Base-by-base conservation (phyloP, 2,888 invertebrate genomes). In the Chaetogeoica ovagalla region DNA sequence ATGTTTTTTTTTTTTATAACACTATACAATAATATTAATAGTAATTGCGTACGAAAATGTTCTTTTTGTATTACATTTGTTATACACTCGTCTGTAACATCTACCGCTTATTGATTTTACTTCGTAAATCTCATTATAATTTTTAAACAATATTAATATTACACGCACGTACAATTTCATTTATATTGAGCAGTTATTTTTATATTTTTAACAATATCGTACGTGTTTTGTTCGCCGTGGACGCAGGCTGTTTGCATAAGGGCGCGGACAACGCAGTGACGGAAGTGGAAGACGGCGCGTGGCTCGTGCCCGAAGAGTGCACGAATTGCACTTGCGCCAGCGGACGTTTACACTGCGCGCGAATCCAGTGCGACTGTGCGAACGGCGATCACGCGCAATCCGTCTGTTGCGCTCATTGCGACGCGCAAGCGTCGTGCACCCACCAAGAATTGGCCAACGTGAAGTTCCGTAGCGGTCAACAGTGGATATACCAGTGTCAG, bases 401-500 rank as follows among this genome's bases (percentile, higher is more conserved):
- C 84, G 87, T 89, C 83, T 95, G 94, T 87, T 95, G 94, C 86
- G 93, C 93, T 69, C 92, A 93, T 86, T 95, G 94, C 87, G 91
- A 93, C 86, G 88, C 90, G 73, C 89, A 89, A 83, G 89, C 90
- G 85, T 90, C 91, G 84, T 94, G 94, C 87, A 90, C 89, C 83
- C 94, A 94, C 87, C 94, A 94, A 86, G 93, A 94, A 86, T 89
- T 93, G 85, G 89, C 90, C 84, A 90, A 92, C 86, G 91, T 93
- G 83, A 89, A 90, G 84, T 91, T 93, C 86, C 90, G 90, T 86
- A 93, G 92, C 86, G 94, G 94, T 76, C 93, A 95, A 86, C 90
- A 91, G 85, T 96, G 96, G 95, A 91, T 93, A 84, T 94, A 94
- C 88, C 93, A 95, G 87, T 96, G 96, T 87, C 94, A 94, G 89